Evolutionary conservation across 64 coral and sea anemone genomes (phyloP), one percentile per base, ranked within the genome.

Genomic region (Stylophora pistillata): DNA sequence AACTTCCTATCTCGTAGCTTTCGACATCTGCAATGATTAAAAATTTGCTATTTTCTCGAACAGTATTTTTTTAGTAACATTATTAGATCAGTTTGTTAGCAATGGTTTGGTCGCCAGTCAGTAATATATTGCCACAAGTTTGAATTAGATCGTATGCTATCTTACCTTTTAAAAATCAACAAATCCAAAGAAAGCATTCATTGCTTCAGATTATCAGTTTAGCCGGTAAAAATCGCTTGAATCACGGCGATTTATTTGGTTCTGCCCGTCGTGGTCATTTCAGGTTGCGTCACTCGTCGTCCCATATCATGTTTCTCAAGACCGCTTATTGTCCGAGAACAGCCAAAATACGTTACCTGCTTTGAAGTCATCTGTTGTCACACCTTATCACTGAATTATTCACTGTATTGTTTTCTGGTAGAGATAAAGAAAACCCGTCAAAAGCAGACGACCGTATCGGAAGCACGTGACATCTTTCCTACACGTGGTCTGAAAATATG

Each of bases 321-420:
- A 41, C 61, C 17, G 21, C 56, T 78, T 56, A 56, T 84, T 68
- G 60, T 84, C 32, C 34, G 5, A 84, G 26, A 69, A 18, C 30
- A 18, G 57, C 57, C 30, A 64, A 81, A 3, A 82, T 37, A 37
- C 61, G 64, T 25, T 69, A 84, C 80, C 80, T 55, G 80, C 30
- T 84, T 84, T 84, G 80, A 84, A 84, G 80, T 84, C 80, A 84
- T 84, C 62, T 53, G 80, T 25, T 23, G 32, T 84, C 80, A 69
- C 80, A 84, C 80, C 80, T 53, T 55, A 62, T 69, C 60, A 23
- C 62, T 84, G 20, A 84, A 84, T 84, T 69, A 84, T 84, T 84
- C 13, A 84, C 32, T 10, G 26, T 41, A 84, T 84, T 84, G 80
- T 25, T 70, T 68, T 69, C 62, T 70, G 80, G 80, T 84, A 65